Base-by-base conservation (phyloP, 2,888 invertebrate species). In the Orchesella flavescens region DNA sequence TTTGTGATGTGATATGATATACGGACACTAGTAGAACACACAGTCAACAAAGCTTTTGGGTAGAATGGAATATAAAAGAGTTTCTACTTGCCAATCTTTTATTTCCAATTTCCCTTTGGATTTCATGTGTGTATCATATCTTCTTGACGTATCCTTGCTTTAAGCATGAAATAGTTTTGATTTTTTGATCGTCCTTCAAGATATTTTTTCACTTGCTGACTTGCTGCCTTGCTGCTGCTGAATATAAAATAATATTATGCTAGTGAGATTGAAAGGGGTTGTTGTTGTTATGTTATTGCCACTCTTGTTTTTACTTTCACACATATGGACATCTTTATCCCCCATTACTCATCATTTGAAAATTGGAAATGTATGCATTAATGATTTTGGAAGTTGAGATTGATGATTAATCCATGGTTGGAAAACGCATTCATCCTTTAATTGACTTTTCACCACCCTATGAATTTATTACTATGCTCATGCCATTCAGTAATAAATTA, bases 391-490 rank as follows among this genome's bases (percentile, higher is more conserved):
- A 34, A 34, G 34, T 34, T 34, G 57, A 57, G 19, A 57, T 19
- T 19, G 15, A 10, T 63, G 63, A 34, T 63, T 63, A 17, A 63
- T 63, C 63, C 63, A 44, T 24, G 5, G 17, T 68, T 44, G 53
- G 59, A 49, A 46, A 53, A 74, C 34, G 3, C 34, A 81, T 74
- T 81, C 74, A 81, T 75, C 49, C 74, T 59, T 59, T 81, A 81
- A 81, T 81, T 81, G 81, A 81, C 74, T 74, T 74, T 53, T 68
- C 74, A 57, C 81, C 81, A 81, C 68, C 81, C 81, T 23, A 55
- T 15, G 55, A 73, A 81, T 81, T 81, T 81, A 74, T 74, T 69
- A 57, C 59, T 34, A 23, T 34, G 7, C 74, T 46, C 68, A 81
- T 69, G 49, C 53, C 74, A 68, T 43, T 12, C 61, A 15, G 61